Evolutionary conservation across 2,113 vertebrate species (phyloP), one percentile per base, ranked within the genome.

Genomic region (Austrofundulus limnaeus): DNA sequence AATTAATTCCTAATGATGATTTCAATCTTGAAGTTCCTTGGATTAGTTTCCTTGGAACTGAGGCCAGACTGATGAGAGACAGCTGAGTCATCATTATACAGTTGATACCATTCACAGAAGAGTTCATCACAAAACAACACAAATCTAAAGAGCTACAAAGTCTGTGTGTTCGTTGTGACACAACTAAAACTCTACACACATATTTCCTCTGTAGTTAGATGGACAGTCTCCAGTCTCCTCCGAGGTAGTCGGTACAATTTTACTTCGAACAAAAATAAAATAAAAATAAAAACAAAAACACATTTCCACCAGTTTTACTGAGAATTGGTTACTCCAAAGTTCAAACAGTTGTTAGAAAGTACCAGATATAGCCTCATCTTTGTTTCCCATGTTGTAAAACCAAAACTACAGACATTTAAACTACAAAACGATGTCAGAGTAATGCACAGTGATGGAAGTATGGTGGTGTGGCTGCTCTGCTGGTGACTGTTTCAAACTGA

Each of bases 161-260:
- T 34, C 5, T 10, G 31, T 8, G 31, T 34, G 31, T 34, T 34
- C 10, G 31, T 34, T 5, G 31, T 79, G 83, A 81, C 71, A 85
- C 84, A 86, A 3, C n/a, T 66, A 79, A 64, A 82, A 81, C 73
- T 81, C 72, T 81, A 81, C 62, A 79, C 66, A 80, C 66, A 83
- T 70, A 76, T 79, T 59, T 75, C 83, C 73, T 85, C 82, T 84
- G 84, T 67, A 77, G 81, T 85, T 83, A 82, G 64, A 73, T 52
- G 59, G 81, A 83, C 84, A 88, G 84, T 74, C 38, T 17, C 63
- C 76, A 60, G 55, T 89, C 78, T 72, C 72, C 86, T 89, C 78
- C 88, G 89, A 90, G 89, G 89, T 90, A 90, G 89, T 89, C 87
- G 85, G 84, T 85, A 85, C 67, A 89, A 76, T 83, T 34, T 34